Percentiles rank a stretch among this genome's conserved stretches.
These are phyloP conservation scores for Urocolius indicus DNA, from an alignment of 2,113 vertebrate species.

Conservation along the genomic window DNA sequence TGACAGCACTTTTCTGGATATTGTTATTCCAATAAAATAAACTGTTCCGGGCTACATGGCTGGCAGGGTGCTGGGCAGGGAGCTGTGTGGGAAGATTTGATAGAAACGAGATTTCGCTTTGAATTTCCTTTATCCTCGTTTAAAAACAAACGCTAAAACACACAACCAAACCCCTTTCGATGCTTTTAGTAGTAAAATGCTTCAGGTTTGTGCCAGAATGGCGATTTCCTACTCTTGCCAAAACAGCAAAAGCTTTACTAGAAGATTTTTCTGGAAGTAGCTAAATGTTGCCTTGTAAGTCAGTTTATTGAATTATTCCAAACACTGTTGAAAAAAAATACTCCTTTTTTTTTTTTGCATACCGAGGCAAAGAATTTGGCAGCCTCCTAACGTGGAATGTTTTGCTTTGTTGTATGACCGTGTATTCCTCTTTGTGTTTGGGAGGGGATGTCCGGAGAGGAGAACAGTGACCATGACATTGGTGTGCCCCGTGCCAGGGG, in stretches of 20 bases:
- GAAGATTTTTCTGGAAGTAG: not conserved
- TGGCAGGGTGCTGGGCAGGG: not conserved
- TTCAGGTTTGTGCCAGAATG: not conserved
- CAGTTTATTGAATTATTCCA: constrained; percentile 4
- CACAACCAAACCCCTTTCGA: rapidly evolving
- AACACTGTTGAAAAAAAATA: not conserved
- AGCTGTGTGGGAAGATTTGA: not conserved
- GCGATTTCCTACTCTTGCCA: not conserved
- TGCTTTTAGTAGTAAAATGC: not conserved
- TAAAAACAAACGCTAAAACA: not conserved
- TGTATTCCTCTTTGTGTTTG: not conserved
- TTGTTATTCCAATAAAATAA: not conserved
- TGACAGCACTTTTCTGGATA: not conserved
- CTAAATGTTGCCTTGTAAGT: not conserved
- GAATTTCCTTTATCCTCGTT: not conserved
- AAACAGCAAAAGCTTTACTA: not conserved
- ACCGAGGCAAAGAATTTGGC: not conserved
- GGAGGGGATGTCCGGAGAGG: not conserved
- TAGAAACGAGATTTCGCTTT: not conserved
- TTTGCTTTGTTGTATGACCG: not conserved
- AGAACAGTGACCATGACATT: rapidly evolving
- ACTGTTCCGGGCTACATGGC: not conserved
- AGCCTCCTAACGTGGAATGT: rapidly evolving
- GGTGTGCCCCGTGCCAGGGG: not conserved
- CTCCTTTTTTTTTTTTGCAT: not conserved